Evolutionary conservation across 1,140 invertebrate genomes (phyloP), one percentile per base, ranked within the genome.

Genomic region (Drosophila carrolli): DNA sequence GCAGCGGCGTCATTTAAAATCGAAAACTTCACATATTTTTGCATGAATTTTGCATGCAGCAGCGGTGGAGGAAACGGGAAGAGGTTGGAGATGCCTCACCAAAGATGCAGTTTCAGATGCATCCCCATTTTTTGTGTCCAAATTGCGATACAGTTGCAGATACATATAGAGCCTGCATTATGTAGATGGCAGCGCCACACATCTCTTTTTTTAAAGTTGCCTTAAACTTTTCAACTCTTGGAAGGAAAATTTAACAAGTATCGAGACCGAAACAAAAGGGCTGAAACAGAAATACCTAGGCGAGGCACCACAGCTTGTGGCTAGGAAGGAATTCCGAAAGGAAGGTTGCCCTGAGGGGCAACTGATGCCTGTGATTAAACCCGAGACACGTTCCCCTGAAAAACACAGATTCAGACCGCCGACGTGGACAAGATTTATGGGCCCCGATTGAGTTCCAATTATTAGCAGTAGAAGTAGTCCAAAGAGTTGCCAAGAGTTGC

Each of bases 21-120:
- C 84, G 84, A 88, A 89, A 89, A 84, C 80, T 84, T 78, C 80
- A 83, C 84, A 88, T 88, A 88, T 88, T 89, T 88, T 80, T 88
- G 84, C 84, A 88, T 88, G 67, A 88, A 88, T 89, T 88, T 88
- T 88, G 84, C 84, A 88, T 88, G 73, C 65, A 67, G 66, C 65
- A 76, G 58, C 23, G 57, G 41, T 48, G 27, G 70, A 41, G 71
- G 72, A 56, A 54, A 60, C 61, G 46, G 48, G 62, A 66, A 67
- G 48, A 65, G 70, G 67, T 51, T 27, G 46, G 32, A 73, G 53
- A 72, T 70, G 19, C 41, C 40, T 32, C 38, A 11, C 47, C 55
- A 32, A 72, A 73, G 68, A 73, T 71, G 55, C 70, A 71, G 54
- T 32, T 58, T 58, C 54, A 71, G 68, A 50, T 73, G 54, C 70